Evolutionary conservation across 2,797 vertebrate genomes (phyloP), one percentile per base, ranked within the genome.

Genomic region (Sylvilagus floridanus): DNA sequence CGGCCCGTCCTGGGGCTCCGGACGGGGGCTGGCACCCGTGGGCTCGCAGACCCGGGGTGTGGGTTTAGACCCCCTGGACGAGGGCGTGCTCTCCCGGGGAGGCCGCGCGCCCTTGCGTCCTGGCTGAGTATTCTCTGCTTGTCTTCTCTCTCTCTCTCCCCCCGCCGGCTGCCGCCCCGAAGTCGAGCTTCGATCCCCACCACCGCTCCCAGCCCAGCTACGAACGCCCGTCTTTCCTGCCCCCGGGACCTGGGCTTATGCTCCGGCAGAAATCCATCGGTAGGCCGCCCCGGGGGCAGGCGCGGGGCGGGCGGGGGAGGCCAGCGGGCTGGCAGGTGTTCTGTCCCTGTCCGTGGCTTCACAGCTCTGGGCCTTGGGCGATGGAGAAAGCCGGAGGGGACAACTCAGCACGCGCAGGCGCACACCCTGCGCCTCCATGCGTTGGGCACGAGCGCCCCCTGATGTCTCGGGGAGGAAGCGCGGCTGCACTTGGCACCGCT

Each of bases 181-280:
- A 99, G 99, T 97, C 98, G 26, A 99, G 96, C 96, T 99, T 98
- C 37, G 99, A 99, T 93, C 99, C 98, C 88, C 98, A 99, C 9
- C 99, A 98, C 95, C 98, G 99, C 94, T 97, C 98, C 8, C 99
- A 99, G 90, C 97, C 99, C 13, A 98, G 98, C 90, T 99, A 98
- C 8, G 99, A 99, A 76, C 99, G 99, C 32, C 98, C 99, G 63
- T 99, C 99, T 47, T 99, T 98, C 97, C 97, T 98, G 95, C 98
- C 99, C 82, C 98, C 98, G 66, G 98, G 99, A 68, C 98, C 97
- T 79, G 99, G 99, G 96, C 99, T 99, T 97, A 99, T 99, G 97
- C 98, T 99, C 97, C 98, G 99, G 96, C 99, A 99, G 98, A 99
- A 99, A 96, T 99, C 99, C 92, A 99, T 99, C 95, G 99, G 99